Evolutionary conservation across 2,113 vertebrate genomes (phyloP).

Genomic region (Ceyx cyanopectus): DNA sequence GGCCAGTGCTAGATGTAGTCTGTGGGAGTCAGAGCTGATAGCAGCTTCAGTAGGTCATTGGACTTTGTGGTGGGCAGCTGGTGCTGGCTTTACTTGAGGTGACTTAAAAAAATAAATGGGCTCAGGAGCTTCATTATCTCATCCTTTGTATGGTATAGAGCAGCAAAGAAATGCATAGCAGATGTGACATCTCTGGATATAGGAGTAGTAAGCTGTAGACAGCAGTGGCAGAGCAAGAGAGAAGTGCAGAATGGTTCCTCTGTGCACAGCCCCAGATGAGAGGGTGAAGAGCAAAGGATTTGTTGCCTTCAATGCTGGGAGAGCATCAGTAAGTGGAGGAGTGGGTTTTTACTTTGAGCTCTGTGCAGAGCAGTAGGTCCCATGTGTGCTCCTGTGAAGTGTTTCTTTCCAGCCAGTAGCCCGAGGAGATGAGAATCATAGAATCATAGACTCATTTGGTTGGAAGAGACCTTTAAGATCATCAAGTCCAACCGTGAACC

Average conservation of each 20-base stretch:
- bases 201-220: neutral
- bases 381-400: neutral
- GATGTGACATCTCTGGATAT: neutral
- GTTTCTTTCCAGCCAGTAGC: neutral
- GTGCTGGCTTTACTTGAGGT: conserved; percentile 19
- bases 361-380: neutral
- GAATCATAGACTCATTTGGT: too few relatives aligned
- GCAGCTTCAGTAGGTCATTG: conserved; percentile 13
- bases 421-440: neutral
- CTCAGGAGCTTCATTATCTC: neutral
- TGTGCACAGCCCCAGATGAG: neutral
- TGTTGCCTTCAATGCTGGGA: neutral
- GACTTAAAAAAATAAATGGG: neutral
- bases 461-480: too few relatives aligned
- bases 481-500: too few relatives aligned
- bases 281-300: neutral
- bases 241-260: neutral
- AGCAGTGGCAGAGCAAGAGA: neutral
- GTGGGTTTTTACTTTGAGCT: neutral
- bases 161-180: neutral
- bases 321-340: neutral
- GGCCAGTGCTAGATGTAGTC: neutral
- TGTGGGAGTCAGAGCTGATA: neutral
- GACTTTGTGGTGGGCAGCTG: conserved; percentile 29
- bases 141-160: neutral